Evolutionary conservation across 2,113 vertebrate species (phyloP).

Genomic region (Ailuropoda melanoleuca): DNA sequence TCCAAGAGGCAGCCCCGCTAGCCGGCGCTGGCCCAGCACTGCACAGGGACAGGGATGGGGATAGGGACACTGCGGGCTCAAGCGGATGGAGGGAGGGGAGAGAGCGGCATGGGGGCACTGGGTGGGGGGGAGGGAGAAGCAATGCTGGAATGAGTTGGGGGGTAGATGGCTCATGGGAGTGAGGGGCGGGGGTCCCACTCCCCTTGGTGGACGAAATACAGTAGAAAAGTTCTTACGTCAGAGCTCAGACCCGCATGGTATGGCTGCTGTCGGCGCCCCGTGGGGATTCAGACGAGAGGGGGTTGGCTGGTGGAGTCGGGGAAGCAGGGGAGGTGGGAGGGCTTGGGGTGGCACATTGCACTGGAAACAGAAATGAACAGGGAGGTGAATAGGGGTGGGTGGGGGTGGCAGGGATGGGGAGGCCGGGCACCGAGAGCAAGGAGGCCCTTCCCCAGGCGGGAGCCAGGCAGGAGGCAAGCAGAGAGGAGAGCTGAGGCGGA

Average conservation of each 20-base stretch:
- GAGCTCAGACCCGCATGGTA: conserved; percentile 94
- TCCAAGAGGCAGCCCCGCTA: background rate
- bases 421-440: conserved; percentile 52
- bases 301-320: conserved; percentile 89
- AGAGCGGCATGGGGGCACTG: background rate
- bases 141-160: background rate
- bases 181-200: background rate
- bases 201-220: conserved; percentile 65
- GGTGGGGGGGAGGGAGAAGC: conserved; percentile 16
- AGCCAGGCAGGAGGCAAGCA: conserved; percentile 54
- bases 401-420: background rate
- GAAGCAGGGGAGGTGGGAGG: conserved; percentile 92
- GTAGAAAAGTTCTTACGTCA: conserved; percentile 91
- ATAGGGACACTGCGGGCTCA: background rate
- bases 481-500: conserved; percentile 28
- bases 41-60: background rate
- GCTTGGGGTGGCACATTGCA: conserved; percentile 90
- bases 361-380: conserved; percentile 89
- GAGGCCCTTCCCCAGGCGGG: conserved; percentile 45
- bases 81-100: background rate
- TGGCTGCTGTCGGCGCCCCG: conserved; percentile 89
- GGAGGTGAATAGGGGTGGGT: conserved; percentile 68
- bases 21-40: background rate
- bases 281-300: conserved; percentile 88
- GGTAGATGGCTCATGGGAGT: background rate